Base-by-base conservation (phyloP, 1,140 invertebrate species). In the Ptiloglossa arizonensis region DNA sequence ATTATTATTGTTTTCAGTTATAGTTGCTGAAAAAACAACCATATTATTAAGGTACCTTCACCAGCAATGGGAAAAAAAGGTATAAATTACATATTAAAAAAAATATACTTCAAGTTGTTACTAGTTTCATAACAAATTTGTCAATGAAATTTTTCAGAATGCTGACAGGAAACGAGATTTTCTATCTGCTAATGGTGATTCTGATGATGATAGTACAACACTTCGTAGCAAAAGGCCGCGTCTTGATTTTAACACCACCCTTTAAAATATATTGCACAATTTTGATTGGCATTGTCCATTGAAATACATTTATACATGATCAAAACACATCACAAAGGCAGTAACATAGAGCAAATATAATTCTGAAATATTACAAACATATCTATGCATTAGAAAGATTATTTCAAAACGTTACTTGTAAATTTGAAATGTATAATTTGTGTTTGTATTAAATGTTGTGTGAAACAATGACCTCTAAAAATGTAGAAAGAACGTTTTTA, bases 1-100 rank as follows among this genome's bases (percentile, higher is more conserved):
- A 74, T 19, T 67, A 52, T 72, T 73, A 48, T 56, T 87, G 83
- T 87, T 95, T 96, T 80, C 93, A 97, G 96, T 98, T 87, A 98
- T 98, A 91, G 97, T 98, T 32, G 98, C 97, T 89, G 97, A 98
- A 91, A 98, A 98, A 93, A 97, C 97, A 59, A 98, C 97, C 88
- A 98, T 99, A 83, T 93, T 99, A 69, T 91, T 99, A 86, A 95
- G 97, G 93, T 99, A 98, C 91, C 94, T 99, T 73, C 97, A 98
- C 86, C 97, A 98, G 88, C 97, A 98, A 93, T 98, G 97, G 97
- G 97, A 98, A 87, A 98, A 97, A 94, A 98, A 98, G 94, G 95
- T 95, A 94, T 63, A 50, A 63, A 15, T 22, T 69, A 44, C 22
- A 24, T 69, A 50, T 46, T n/a, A 46, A 17, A 32, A 72, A 50